Conservation (phyloP, 1,140 invertebrate genomes). For the Anoplophora glabripennis region DNA sequence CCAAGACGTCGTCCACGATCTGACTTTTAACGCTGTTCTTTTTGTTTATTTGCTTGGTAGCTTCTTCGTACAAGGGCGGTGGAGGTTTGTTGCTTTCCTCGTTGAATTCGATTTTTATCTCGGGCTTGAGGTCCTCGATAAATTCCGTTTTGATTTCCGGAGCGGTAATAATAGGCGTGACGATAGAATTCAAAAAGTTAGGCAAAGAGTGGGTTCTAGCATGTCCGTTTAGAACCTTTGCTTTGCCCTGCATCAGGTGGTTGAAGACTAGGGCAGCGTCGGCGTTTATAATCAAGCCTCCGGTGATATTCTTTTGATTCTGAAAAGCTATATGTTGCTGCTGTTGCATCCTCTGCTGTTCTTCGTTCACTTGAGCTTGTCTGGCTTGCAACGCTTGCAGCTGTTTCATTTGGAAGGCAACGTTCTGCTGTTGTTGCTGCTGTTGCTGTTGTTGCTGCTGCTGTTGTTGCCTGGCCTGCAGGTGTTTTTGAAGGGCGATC, state of each 20-base stretch:
- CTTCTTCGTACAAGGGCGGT: conserved; percentile 69
- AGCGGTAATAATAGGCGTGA: conserved; percentile 34
- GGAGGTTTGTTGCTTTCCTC: conserved; percentile 54
- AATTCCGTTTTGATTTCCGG: conserved; percentile 42
- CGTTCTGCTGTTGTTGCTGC: conserved; percentile 45
- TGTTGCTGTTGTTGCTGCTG: conserved; percentile 44
- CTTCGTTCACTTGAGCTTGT: conserved; percentile 39
- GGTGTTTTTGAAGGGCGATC: conserved; percentile 50
- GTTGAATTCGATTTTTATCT: conserved; percentile 41
- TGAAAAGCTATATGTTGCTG: conserved; percentile 48
- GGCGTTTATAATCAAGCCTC: conserved; percentile 40
- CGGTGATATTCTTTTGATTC: conserved; percentile 43
- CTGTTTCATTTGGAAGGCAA: conserved; percentile 47
- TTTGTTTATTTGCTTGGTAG: conserved; percentile 62
- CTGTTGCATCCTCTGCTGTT: conserved; percentile 44
- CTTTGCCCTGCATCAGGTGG: conserved; percentile 46
- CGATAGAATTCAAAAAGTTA: conserved; percentile 53
- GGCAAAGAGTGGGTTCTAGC: conserved; percentile 52
- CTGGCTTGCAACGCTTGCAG: conserved; percentile 36
- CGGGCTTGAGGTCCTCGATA: conserved; percentile 44
- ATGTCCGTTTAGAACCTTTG: conserved; percentile 44
- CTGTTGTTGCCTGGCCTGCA: conserved; percentile 58
- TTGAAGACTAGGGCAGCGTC: conserved; percentile 48
- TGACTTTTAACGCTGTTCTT: conserved; percentile 73
- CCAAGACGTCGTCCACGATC: conserved; percentile 91